Conservation (phyloP, 1,140 invertebrate species). For the Oreohelix idahoensis region DNA sequence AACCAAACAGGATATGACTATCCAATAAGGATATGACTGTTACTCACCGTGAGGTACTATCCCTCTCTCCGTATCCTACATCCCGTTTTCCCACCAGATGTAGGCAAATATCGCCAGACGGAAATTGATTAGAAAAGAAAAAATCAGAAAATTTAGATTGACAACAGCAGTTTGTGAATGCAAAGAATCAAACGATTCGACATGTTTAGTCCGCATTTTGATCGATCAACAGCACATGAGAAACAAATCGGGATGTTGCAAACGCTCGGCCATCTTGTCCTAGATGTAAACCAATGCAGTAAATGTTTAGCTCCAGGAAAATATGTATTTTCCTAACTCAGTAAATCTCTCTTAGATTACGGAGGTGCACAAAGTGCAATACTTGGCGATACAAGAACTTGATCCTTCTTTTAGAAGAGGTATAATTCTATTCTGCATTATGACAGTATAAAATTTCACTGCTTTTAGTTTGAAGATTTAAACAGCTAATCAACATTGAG, state of each 20-base stretch:
- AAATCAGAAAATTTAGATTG: too few relatives aligned
- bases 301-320: background rate
- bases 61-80: too few relatives aligned
- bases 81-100: too few relatives aligned
- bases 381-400: background rate
- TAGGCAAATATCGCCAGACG: too few relatives aligned
- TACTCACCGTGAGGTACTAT: too few relatives aligned
- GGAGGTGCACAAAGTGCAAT: background rate
- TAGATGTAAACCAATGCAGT: background rate
- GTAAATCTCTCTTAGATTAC: background rate
- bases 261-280: background rate
- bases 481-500: background rate
- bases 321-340: background rate
- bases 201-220: too few relatives aligned
- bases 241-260: background rate
- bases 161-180: too few relatives aligned
- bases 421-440: background rate
- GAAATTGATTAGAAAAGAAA: too few relatives aligned
- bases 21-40: too few relatives aligned
- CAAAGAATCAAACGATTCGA: too few relatives aligned
- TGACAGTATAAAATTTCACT: background rate
- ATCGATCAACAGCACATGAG: background rate
- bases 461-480: constrained; percentile 4
- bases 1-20: too few relatives aligned
- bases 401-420: background rate